Evolutionary conservation across 2,888 invertebrate species (phyloP), one percentile per base, ranked within the genome.

Genomic region (Leucania comma): DNA sequence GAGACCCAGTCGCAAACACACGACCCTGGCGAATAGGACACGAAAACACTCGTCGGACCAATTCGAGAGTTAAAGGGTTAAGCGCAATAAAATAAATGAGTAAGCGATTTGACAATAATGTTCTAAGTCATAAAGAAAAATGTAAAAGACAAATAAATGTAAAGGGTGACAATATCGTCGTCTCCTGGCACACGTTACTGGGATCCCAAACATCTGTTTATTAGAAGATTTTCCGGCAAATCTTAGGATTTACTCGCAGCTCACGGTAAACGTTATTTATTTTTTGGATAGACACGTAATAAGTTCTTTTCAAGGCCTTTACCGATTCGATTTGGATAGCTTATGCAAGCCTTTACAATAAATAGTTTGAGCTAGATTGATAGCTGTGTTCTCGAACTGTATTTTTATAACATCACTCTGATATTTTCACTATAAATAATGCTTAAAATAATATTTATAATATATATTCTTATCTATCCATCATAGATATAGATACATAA

Each of bases 251-350:
- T 67, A 66, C 24, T 66, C 64, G 59, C 65, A 65, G 75, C 68
- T 72, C 56, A 68, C 65, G 63, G 71, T 68, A 78, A 78, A 73
- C 53, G 59, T 60, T 78, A 70, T 78, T 78, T 73, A 56, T 71
- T 70, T 78, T 32, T 70, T 69, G 48, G 70, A 77, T 69, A 77
- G 70, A 70, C 38, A 70, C 50, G 24, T 29, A 53, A n/a, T 77
- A 58, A 26, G 54, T 56, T 54, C 12, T 48, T 54, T 69, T 77
- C 24, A 60, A 70, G 70, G 35, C 24, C 1, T 59, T 26, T 32
- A 22, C 12, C 12, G 42, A 70, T 56, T 50, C n/a, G 48, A 32
- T 32, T 50, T 42, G 51, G 32, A 48, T 26, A 46, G 57, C 29
- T n/a, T 78, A 56, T 38, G 9, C 14, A 57, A 32, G 22, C 12